Percentiles rank a stretch among this genome's conserved stretches.
Evolutionary conservation across 1,140 invertebrate species (phyloP).

Genomic region (Lucilia cuprina): DNA sequence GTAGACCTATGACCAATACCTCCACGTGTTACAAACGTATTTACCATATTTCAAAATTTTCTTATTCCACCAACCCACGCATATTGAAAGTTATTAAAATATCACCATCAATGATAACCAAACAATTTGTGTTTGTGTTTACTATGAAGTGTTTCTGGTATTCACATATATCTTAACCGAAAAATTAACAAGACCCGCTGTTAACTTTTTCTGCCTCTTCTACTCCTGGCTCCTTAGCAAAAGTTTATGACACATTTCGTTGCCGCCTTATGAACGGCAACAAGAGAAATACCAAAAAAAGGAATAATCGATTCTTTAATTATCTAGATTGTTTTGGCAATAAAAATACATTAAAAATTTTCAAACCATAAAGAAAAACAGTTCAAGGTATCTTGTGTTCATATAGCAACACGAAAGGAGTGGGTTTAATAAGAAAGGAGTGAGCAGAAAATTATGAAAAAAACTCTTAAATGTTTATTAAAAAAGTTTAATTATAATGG

Average conservation of each 20-base stretch:
- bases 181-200: background rate
- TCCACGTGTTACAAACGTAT: too few species aligned
- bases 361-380: background rate
- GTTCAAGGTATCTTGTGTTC: background rate
- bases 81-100: background rate
- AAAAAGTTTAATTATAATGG: background rate
- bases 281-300: background rate
- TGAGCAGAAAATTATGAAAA: background rate
- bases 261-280: background rate
- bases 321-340: constrained; percentile 28
- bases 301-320: background rate
- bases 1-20: too few species aligned
- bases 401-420: background rate
- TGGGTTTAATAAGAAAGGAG: background rate
- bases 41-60: too few species aligned
- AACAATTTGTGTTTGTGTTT: background rate
- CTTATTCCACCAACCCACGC: background rate
- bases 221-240: background rate
- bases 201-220: background rate
- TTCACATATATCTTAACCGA: background rate
- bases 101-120: background rate
- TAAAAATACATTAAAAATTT: background rate
- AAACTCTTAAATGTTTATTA: background rate
- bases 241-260: background rate
- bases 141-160: too few species aligned